Evolutionary conservation across 2,888 invertebrate species (phyloP).

Genomic region (Troides aeacus): DNA sequence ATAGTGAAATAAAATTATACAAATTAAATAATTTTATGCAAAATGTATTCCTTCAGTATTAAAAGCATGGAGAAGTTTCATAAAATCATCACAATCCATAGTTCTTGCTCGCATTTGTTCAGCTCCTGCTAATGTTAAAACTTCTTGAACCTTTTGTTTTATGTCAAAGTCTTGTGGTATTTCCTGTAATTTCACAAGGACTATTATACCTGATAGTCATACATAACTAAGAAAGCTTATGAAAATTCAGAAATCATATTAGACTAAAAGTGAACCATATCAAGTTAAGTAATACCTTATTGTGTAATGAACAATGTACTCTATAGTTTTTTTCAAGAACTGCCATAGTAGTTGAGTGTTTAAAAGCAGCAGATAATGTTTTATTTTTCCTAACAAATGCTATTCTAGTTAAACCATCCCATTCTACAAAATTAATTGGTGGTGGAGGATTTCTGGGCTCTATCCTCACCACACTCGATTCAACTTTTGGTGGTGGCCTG

Average conservation of each 20-base stretch:
- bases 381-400: constrained; percentile 98
- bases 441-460: constrained; percentile 99
- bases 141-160: constrained; percentile 87
- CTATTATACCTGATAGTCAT: no score
- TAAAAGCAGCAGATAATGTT: constrained; percentile 94
- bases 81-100: constrained; percentile 98
- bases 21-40: constrained; percentile 64
- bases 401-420: constrained; percentile 98
- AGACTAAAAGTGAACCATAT: neutral
- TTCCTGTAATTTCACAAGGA: constrained; percentile 70
- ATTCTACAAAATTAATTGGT: constrained; percentile 96
- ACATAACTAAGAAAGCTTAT: no score
- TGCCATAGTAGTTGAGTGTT: constrained; percentile 89
- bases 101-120: constrained; percentile 91
- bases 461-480: constrained; percentile 98
- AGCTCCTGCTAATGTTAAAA: constrained; percentile 84
- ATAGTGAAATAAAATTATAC: no score
- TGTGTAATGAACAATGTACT: constrained; percentile 91
- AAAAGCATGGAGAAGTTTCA: constrained; percentile 90
- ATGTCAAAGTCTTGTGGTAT: constrained; percentile 89
- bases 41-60: constrained; percentile 97
- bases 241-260: neutral
- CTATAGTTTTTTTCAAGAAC: constrained; percentile 95
- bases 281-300: constrained; percentile 72
- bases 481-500: constrained; percentile 98